Percentiles rank a stretch among this genome's conserved stretches.
phyloP scores from a whole-genome alignment of 2,888 invertebrate species.

The Pterobdella sp. region DNA sequence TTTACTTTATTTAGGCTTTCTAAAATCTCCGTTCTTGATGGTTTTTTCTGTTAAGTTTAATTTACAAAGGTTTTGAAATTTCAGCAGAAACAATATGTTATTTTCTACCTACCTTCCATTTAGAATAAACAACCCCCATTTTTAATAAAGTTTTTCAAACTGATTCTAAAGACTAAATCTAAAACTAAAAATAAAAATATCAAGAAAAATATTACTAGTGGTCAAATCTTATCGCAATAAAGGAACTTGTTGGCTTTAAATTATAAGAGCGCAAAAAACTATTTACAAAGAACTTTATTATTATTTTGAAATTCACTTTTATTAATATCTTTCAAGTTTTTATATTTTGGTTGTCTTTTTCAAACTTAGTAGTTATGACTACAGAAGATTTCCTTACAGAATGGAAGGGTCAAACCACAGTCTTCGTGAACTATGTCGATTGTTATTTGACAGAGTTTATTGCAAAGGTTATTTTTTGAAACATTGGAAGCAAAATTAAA shows the following conservation, averaged over 20 bases:
- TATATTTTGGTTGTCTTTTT: not conserved
- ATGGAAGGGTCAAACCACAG: conserved; percentile 12
- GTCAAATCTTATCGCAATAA: not conserved
- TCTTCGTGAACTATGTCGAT: conserved; percentile 23
- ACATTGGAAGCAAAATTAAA: not conserved
- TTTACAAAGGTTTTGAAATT: not conserved
- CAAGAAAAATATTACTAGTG: not conserved
- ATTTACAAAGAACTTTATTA: not conserved
- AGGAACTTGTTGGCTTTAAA: not conserved
- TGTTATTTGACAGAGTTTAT: conserved; percentile 15
- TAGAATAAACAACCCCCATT: conserved; percentile 8
- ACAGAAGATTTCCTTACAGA: not conserved
- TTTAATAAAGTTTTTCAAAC: too few relatives aligned
- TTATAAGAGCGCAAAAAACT: not conserved
- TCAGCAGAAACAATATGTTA: not conserved
- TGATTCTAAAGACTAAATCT: too few relatives aligned
- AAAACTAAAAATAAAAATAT: not conserved
- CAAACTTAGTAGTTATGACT: conserved; percentile 5
- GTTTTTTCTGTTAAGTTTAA: not conserved
- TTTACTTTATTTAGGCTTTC: not conserved
- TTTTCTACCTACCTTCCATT: not conserved
- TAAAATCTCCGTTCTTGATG: not conserved
- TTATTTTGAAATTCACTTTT: not conserved
- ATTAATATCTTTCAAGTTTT: not conserved
- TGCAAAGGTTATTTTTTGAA: conserved; percentile 2